Conservation (phyloP, 2,113 vertebrate species). For the Podilymbus podiceps region DNA sequence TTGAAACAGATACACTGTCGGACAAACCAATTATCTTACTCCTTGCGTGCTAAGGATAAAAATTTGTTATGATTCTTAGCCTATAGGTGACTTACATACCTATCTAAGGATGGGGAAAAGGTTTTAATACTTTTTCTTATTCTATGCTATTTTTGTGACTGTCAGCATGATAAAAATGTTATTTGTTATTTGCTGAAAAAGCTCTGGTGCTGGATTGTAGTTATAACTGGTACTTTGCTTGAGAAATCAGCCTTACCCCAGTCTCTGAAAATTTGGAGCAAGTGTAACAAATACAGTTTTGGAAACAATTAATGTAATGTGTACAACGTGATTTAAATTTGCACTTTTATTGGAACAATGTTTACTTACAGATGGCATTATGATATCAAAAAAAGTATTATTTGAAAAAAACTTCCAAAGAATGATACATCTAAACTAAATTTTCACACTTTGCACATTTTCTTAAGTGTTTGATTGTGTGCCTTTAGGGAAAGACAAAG, state of each 20-base stretch:
- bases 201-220: slow-evolving; percentile 2
- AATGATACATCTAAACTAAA: background rate
- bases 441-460: background rate
- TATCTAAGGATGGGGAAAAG: background rate
- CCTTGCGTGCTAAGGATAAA: slow-evolving; percentile 47
- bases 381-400: background rate
- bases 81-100: slow-evolving; percentile 37
- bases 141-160: slow-evolving; percentile 15
- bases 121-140: slow-evolving; percentile 55
- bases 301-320: background rate
- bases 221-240: slow-evolving; percentile 30
- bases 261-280: background rate
- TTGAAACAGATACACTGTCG: slow-evolving; percentile 5
- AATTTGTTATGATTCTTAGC: slow-evolving; percentile 36
- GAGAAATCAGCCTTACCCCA: slow-evolving; percentile 30
- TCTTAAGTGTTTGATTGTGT: background rate
- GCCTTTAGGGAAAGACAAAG: background rate
- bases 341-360: background rate
- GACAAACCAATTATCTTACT: slow-evolving; percentile 48
- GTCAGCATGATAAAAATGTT: slow-evolving; percentile 18
- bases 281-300: background rate
- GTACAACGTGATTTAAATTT: background rate
- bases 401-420: background rate
- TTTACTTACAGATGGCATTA: background rate
- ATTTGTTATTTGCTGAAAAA: slow-evolving; percentile 57